phyloP scores from a whole-genome alignment of 2,888 invertebrate genomes.

The Sinhomidia bicolor region DNA sequence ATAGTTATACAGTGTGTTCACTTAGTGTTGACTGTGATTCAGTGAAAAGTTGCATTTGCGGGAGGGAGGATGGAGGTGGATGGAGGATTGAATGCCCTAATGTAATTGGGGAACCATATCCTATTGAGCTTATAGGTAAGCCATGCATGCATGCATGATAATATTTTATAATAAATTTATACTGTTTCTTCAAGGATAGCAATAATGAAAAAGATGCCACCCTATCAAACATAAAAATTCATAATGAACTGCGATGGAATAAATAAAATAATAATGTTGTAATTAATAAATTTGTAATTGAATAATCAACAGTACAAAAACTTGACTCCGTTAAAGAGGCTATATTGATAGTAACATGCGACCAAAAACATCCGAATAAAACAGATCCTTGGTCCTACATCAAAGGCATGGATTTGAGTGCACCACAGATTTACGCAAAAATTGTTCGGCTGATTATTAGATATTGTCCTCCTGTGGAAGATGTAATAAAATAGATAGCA shows the following conservation, averaged over 20 bases:
- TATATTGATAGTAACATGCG: background rate
- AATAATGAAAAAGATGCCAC: too few relatives aligned
- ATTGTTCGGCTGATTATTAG: slow-evolving; percentile 58
- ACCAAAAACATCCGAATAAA: background rate
- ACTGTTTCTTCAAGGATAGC: too few relatives aligned
- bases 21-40: slow-evolving; percentile 65
- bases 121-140: slow-evolving; percentile 75
- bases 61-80: slow-evolving; percentile 48
- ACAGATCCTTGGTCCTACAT: slow-evolving; percentile 68
- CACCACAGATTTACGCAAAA: slow-evolving; percentile 47
- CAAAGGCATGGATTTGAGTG: slow-evolving; percentile 69
- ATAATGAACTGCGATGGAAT: too few relatives aligned
- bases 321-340: slow-evolving; percentile 10
- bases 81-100: slow-evolving; percentile 76
- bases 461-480: slow-evolving; percentile 67
- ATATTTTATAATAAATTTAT: too few relatives aligned
- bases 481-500: slow-evolving; percentile 73
- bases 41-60: slow-evolving; percentile 67
- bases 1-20: slow-evolving; percentile 52
- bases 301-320: slow-evolving; percentile 45
- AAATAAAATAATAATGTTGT: too few relatives aligned
- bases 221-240: too few relatives aligned
- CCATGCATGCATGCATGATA: too few relatives aligned
- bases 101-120: slow-evolving; percentile 50
- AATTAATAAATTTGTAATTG: too few relatives aligned